Evolutionary conservation across 2,113 vertebrate species (phyloP), one percentile per base, ranked within the genome.

Genomic region (Mixornis gularis): DNA sequence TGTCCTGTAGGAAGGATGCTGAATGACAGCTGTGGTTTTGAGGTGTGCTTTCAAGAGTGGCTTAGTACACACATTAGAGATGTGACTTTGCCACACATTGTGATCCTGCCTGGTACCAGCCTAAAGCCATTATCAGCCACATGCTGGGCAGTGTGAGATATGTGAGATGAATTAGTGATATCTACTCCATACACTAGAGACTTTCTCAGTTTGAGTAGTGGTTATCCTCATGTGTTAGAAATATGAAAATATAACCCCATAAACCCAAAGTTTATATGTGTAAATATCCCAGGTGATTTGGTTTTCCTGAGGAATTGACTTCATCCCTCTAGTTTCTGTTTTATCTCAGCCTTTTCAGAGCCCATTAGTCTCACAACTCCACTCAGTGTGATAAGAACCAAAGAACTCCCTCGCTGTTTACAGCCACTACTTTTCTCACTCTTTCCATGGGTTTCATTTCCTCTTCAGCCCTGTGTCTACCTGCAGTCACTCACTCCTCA

Each of bases 81-180:
- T 17, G 17, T n/a, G 16, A 55, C n/a, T 41, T 27, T 84, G 53
- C 48, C 44, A 56, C 1, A 0, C 6, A 6, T 13, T 1, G 0
- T 34, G 15, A 69, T 53, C 52, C 30, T 80, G 52, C 30, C 70
- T 76, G 46, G 5, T 36, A 38, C 32, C 38, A 66, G 76, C 44
- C 40, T 76, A 41, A 92, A 92, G 55, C 18, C 65, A 70, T 65
- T 65, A 68, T 52, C 49, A 88, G 34, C 52, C 63, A 86, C 70
- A 59, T 44, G 60, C 66, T 76, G 78, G 26, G 89, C 34, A 68
- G 34, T 55, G 69, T 22, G 48, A 63, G 59, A 43, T 48, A 29
- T 52, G n/a, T 14, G 43, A 73, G 40, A 89, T 40, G n/a, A 76
- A 49, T 44, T 53, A 52, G 15, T 43, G n/a, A 60, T 70, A 49